Conservation (phyloP, 2,113 vertebrate genomes). For the Candoia aspera region DNA sequence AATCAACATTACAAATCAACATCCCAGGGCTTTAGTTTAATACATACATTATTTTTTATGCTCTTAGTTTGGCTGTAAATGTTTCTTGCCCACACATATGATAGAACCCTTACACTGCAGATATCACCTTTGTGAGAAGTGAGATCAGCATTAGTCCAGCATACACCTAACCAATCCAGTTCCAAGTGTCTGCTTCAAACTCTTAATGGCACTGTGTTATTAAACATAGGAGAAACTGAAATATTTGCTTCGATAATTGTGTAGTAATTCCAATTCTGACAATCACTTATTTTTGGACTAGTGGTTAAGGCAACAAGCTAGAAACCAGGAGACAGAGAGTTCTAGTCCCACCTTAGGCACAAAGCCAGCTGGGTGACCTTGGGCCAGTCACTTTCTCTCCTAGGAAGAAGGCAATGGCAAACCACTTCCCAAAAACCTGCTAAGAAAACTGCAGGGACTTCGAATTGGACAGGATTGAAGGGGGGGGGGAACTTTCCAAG, state of each 20-base stretch:
- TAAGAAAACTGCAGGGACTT: no score
- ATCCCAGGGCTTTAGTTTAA: background rate
- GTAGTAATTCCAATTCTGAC: background rate
- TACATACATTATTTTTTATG: background rate
- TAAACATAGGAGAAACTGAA: background rate
- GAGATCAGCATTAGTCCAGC: background rate
- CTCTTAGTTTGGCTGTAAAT: background rate
- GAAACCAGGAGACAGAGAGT: no score
- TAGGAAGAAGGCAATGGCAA: no score
- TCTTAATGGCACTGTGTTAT: background rate
- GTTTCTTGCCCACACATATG: background rate
- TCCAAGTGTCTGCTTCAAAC: background rate
- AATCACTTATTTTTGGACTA: background rate
- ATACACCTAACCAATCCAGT: background rate
- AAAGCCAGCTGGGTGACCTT: no score
- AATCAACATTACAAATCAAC: background rate
- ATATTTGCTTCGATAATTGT: background rate
- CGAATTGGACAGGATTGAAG: no score
- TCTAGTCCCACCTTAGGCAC: no score
- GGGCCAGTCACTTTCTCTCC: no score
- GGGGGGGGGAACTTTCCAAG: background rate
- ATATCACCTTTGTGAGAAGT: background rate
- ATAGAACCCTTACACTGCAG: background rate
- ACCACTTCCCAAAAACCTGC: no score
- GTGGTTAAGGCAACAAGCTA: no score